Base-by-base conservation (phyloP, 1,140 invertebrate species). In the Conopomorpha cramerella region DNA sequence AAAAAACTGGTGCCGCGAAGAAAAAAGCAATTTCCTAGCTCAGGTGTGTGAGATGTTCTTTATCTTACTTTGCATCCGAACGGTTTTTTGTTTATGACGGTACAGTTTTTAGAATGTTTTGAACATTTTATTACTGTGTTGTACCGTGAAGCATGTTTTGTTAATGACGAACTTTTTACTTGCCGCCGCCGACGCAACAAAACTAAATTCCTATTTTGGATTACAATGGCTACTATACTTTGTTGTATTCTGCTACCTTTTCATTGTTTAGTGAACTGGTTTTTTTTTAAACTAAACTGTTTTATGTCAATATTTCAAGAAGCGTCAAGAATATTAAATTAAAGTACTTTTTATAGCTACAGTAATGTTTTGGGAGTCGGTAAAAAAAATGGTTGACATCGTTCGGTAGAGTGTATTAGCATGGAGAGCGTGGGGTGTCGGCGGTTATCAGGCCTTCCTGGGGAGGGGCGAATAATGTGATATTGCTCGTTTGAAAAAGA, bases 11-110 rank as follows among this genome's bases (percentile, higher is more conserved):
- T 65, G 65, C 61, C 61, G 67, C 63, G 72, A 68, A 71, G 66
- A 76, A 76, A 74, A 76, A 76, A 72, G 67, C 71, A 76, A 76
- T 76, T 72, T 76, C 56, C 71, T 72, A 76, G 67, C 71, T 72
- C 71, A 76, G 71, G 71, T 76, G 67, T 72, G 64, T 72, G 58
- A 64, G 71, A 76, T 71, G 67, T 72, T 72, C 67, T 72, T 76
- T 76, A 76, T 76, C 71, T 76, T 71, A 76, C 60, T 76, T 76
- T 72, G 62, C 71, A 72, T 76, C 71, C 66, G 66, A 71, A 68
- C 64, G 49, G 60, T 50, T 67, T n/a, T n/a, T 72, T 76, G 62
- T 76, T 76, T 76, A 76, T 67, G 67, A 54, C 43, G 60, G 55
- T 54, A 61, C 70, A 72, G 72, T 72, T 71, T 76, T 72, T 70